Conservation (phyloP, 2,113 vertebrate genomes). For the Triplophysa rosa region DNA sequence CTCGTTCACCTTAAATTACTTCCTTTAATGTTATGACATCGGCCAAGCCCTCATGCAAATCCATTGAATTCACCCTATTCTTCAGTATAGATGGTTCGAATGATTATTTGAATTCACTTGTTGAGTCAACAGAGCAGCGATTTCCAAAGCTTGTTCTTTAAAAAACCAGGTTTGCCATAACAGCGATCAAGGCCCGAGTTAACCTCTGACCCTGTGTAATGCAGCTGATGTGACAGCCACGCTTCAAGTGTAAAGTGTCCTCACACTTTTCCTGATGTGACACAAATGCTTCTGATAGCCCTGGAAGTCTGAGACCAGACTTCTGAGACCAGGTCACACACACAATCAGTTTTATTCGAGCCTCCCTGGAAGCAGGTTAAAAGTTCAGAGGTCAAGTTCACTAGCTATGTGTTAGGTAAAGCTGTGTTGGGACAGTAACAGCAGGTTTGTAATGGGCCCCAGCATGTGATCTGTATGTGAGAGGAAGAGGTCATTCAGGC, state of each 20-base stretch:
- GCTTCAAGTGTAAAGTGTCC: background rate
- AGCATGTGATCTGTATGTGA: slow-evolving; percentile 14
- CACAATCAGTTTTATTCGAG: background rate
- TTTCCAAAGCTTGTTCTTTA: slow-evolving; percentile 40
- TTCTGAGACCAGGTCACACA: background rate
- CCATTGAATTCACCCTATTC: slow-evolving; percentile 4
- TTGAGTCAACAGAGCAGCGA: slow-evolving; percentile 35
- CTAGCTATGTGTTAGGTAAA: slow-evolving; percentile 11
- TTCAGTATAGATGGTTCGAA: slow-evolving; percentile 25
- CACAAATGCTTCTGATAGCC: background rate
- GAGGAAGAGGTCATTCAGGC: background rate
- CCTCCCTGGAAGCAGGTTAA: slow-evolving; percentile 6
- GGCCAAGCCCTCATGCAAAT: slow-evolving; percentile 50
- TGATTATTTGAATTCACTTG: slow-evolving; percentile 49
- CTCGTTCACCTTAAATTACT: slow-evolving; percentile 14
- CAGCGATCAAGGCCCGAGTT: slow-evolving; percentile 28
- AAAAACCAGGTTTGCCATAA: background rate
- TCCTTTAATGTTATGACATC: slow-evolving; percentile 21
- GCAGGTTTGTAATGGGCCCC: slow-evolving; percentile 3
- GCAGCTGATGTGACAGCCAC: slow-evolving; percentile 2
- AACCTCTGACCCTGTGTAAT: slow-evolving; percentile 41
- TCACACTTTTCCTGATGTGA: slow-evolving; percentile 1
- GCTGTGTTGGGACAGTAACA: slow-evolving; percentile 11
- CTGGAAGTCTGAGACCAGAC: background rate
- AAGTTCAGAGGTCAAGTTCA: slow-evolving; percentile 30